Evolutionary conservation across 1,140 invertebrate genomes (phyloP), one percentile per base, ranked within the genome.

Genomic region (Battus philenor): DNA sequence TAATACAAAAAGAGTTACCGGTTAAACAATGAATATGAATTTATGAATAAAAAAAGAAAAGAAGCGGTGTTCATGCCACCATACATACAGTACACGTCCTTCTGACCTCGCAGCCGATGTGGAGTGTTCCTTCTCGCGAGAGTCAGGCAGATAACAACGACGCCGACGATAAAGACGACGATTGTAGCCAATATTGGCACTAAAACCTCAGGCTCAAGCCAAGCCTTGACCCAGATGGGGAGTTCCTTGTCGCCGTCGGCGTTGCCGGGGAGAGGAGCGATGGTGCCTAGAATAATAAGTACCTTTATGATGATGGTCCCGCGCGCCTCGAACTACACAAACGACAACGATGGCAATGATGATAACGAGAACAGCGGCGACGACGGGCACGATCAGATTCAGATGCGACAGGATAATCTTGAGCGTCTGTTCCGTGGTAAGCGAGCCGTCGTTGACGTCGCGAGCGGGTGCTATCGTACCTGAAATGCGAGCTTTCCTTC

Each of bases 381-480:
- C 93, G 54, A 97, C 93, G n/a, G 97, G 96, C 57, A 98, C 94
- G 86, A 97, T 94, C 67, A 98, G 91, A 88, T 97, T 96, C 62
- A 97, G 89, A 85, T 97, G 96, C 55, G 93, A 91, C 72, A 95
- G 90, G 66, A 95, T 90, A 66, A 94, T 91, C 89, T 91, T 91
- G 86, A 95, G 89, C 54, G 93, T 93, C 82, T 94, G 93, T 81
- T 95, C 93, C 59, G 90, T 88, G 59, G 90, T 91, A 60, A 91
- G 87, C 69, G 94, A 91, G 61, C 65, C 69, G 53, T 56, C 76
- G 90, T 92, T 75, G 56, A 95, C 88, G 79, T 97, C 93, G 79
- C 93, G 92, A 74, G 94, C 92, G 77, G 95, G 95, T 83, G 94
- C 94, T 86, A 97, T 95, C 86, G 95, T 96, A 91, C 94, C 95